Base-by-base conservation (phyloP, 2,888 invertebrate species). In the Scotopteryx bipunctaria region DNA sequence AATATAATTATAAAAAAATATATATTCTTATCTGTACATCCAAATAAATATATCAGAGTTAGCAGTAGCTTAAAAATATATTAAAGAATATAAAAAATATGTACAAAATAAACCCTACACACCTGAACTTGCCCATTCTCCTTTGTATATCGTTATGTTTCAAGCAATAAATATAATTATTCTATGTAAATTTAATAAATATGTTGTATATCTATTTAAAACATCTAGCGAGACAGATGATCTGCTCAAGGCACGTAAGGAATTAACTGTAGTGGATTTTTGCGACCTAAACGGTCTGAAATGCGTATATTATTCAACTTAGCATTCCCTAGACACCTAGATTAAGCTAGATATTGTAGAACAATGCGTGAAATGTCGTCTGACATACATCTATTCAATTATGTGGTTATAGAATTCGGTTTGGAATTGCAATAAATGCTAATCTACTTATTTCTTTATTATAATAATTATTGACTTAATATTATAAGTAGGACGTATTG, bases 181-280 rank as follows among this genome's bases (percentile, higher is more conserved):
- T 61, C 59, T 54, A 47, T 57, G 44, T 51, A 41, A 48, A 43
- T 35, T n/a, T 54, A 51, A 45, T 57, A 57, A 63, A 62, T 71
- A 71, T 71, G 61, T 72, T 68, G 57, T 71, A 70, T 61, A 60
- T 65, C 37, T 54, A 55, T 43, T 15, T 43, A 46, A 17, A 47
- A 52, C 33, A 47, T 43, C 19, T 45, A 52, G 53, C 41, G 67
- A 76, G 81, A 76, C 81, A 81, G 80, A 69, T 72, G 66, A 74
- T 73, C 83, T 83, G 86, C 84, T 83, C 86, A 82, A 80, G 74
- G 88, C 88, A 88, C 87, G 76, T 79, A 76, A 87, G 88, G 88
- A 88, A 88, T 89, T 89, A 80, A 85, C 73, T 55, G 85, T 86
- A 87, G 84, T 70, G 64, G 66, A 70, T 66, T 65, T 63, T 64